phyloP scores from a whole-genome alignment of 2,113 vertebrate species.

The Mionectes macconnelli region DNA sequence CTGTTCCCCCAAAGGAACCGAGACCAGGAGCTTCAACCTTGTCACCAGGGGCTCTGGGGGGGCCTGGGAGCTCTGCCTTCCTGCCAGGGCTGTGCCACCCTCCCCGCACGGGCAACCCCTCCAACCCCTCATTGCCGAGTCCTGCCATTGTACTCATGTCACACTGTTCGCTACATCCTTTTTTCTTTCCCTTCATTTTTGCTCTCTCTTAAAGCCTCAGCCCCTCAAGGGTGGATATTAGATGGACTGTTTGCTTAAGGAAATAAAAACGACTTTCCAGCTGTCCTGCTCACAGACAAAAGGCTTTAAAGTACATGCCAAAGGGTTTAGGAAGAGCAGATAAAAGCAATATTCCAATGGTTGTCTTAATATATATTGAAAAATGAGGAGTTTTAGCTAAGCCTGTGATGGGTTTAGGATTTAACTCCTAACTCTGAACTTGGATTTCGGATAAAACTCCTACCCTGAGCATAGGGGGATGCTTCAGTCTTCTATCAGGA shows the following conservation, averaged over 20 bases:
- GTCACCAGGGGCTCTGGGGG: accelerated
- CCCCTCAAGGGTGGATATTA: background rate
- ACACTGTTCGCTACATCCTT: background rate
- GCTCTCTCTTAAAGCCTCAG: background rate
- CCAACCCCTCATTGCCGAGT: background rate
- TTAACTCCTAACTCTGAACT: background rate
- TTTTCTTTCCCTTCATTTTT: background rate
- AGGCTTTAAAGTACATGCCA: slow-evolving; percentile 22
- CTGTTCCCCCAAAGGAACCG: accelerated
- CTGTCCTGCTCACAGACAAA: slow-evolving; percentile 32
- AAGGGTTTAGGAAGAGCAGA: slow-evolving; percentile 9
- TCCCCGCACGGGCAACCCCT: background rate
- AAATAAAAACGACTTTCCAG: slow-evolving; percentile 37
- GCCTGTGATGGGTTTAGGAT: slow-evolving; percentile 1
- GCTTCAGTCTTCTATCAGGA: background rate
- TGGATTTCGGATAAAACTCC: background rate
- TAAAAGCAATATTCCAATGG: slow-evolving; percentile 33
- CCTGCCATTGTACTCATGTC: background rate
- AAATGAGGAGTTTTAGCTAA: background rate
- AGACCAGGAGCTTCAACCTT: background rate
- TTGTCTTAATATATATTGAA: slow-evolving; percentile 20
- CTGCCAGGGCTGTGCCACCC: accelerated
- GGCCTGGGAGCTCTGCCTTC: background rate
- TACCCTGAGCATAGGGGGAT: background rate
- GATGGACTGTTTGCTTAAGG: slow-evolving; percentile 40